Evolutionary conservation across 2,113 vertebrate species (phyloP).

Genomic region (Agelaius tricolor): DNA sequence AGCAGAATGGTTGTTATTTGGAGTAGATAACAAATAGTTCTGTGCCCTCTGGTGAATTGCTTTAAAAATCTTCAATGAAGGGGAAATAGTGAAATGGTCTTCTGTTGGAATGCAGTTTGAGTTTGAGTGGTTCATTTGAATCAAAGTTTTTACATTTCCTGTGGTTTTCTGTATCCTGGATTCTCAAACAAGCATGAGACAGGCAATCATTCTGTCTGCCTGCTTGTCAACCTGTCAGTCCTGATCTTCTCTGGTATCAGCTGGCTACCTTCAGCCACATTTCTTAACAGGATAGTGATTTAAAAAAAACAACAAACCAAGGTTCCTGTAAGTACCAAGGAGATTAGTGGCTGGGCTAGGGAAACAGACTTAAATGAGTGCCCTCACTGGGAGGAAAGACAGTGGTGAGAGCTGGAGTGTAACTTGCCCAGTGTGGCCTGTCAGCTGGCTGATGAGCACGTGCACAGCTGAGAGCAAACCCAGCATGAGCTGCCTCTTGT

Average conservation of each 20-base stretch:
- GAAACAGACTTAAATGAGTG: background rate
- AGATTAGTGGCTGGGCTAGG: background rate
- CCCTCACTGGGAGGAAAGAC: background rate
- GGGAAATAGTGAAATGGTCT: background rate
- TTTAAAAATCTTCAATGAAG: background rate
- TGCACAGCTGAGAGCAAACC: background rate
- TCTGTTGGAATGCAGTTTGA: background rate
- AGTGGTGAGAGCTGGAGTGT: background rate
- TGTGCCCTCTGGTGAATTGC: background rate
- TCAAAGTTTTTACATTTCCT: background rate
- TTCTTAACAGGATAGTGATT: background rate
- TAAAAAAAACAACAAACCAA: background rate
- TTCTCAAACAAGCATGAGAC: background rate
- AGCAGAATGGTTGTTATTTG: slow-evolving; percentile 22
- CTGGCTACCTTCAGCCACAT: background rate
- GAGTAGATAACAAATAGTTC: slow-evolving; percentile 38
- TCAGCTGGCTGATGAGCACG: background rate
- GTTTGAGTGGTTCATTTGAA: background rate
- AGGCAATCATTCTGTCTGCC: background rate
- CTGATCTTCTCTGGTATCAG: background rate
- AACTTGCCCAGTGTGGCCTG: background rate
- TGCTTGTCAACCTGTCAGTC: background rate
- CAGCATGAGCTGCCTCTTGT: background rate
- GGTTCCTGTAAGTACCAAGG: background rate
- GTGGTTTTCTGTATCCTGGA: background rate